Evolutionary conservation across 1,140 invertebrate genomes (phyloP).

Genomic region (Aphelenchoides besseyi): DNA sequence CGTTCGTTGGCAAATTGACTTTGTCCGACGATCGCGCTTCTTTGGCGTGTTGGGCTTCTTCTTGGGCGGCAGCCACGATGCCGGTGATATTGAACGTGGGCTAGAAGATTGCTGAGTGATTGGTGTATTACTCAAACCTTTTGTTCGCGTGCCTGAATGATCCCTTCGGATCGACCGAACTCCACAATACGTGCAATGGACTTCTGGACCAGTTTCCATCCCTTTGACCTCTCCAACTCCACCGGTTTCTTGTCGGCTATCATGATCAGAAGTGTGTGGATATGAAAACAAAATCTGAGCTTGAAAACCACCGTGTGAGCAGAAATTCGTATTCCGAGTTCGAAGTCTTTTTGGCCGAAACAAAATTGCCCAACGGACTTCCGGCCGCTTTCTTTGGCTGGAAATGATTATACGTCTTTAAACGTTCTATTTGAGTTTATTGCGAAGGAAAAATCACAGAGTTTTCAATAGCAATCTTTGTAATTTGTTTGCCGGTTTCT

Average conservation of each 20-base stretch:
- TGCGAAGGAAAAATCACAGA: neutral
- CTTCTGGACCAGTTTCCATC: conserved; percentile 61
- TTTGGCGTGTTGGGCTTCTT: conserved; percentile 57
- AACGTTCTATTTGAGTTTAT: neutral
- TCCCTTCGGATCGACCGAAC: conserved; percentile 58
- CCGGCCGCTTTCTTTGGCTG: neutral
- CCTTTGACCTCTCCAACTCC: conserved; percentile 31
- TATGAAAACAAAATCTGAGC: no score
- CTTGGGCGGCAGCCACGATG: conserved; percentile 60
- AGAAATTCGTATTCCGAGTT: no score
- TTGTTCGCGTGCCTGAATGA: conserved; percentile 49
- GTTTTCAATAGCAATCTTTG: neutral
- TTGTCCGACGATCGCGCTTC: conserved; percentile 28
- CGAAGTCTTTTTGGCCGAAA: neutral
- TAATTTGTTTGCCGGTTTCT: neutral
- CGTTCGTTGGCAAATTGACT: conserved; percentile 58
- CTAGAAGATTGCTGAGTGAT: conserved; percentile 6
- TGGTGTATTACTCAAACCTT: conserved; percentile 16
- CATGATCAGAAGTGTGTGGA: no score
- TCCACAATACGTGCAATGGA: conserved; percentile 56
- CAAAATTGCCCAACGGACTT: conserved; percentile 16
- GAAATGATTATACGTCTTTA: neutral
- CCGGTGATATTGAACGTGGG: conserved; percentile 56
- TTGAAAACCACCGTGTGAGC: no score
- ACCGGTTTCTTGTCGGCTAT: no score